These are phyloP conservation scores for Erythrolamprus reginae DNA, from an alignment of 2,113 vertebrate genomes.

Conservation along the genomic window DNA sequence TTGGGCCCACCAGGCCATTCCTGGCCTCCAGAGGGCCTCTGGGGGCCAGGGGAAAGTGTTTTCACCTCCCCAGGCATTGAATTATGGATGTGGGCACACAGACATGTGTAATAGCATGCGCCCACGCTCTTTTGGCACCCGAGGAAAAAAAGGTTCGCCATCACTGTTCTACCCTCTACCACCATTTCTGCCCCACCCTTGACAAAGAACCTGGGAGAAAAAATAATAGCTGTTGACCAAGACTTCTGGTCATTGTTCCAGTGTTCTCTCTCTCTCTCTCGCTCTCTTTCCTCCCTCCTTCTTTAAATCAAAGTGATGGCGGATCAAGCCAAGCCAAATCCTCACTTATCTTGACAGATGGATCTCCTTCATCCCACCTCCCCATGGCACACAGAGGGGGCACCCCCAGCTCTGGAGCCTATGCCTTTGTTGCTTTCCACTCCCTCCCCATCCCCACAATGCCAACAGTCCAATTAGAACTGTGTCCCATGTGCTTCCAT, in stretches of 20 bases:
- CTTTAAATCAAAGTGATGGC: constrained; percentile 25
- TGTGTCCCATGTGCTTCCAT: constrained; percentile 69
- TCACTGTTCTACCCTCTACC: too few relatives aligned
- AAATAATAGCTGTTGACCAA: not conserved
- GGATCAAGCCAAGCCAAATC: constrained; percentile 24
- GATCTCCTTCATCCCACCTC: constrained; percentile 11
- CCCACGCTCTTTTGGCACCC: too few relatives aligned
- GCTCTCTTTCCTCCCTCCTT: not conserved
- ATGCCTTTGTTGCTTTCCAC: constrained; percentile 68
- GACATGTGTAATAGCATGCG: too few relatives aligned
- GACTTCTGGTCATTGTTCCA: not conserved
- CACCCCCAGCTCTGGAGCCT: constrained; percentile 48
- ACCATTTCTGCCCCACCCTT: not conserved
- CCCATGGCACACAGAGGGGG: constrained; percentile 38
- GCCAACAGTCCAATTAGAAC: constrained; percentile 78
- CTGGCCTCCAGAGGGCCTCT: too few relatives aligned
- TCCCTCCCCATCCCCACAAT: constrained; percentile 64
- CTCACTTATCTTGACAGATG: not conserved
- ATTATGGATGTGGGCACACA: too few relatives aligned
- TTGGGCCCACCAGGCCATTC: too few relatives aligned
- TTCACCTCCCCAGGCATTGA: too few relatives aligned
- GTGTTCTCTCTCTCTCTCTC: not conserved
- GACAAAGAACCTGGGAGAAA: not conserved
- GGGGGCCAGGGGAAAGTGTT: too few relatives aligned
- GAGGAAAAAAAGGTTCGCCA: too few relatives aligned